These are phyloP conservation scores for Meriones psammophilus DNA, from an alignment of 2,797 vertebrate genomes.

Conservation along the genomic window DNA sequence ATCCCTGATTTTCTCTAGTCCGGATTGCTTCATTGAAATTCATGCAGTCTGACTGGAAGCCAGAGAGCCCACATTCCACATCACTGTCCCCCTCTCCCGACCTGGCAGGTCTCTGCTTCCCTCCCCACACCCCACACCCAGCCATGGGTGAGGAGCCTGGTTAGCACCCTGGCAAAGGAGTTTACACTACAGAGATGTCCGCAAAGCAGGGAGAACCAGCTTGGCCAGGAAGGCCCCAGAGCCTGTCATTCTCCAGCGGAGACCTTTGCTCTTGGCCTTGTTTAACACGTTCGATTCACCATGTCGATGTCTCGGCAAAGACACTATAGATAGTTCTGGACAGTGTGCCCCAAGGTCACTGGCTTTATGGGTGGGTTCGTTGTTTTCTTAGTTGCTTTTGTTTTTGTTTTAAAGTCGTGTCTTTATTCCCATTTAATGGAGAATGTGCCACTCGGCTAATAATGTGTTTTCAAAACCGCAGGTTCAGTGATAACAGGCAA, in stretches of 20 bases:
- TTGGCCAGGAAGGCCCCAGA: constrained; percentile 5
- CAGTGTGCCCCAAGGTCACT: constrained; percentile 75
- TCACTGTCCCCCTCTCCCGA: neutral
- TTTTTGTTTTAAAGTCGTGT: constrained; percentile 61
- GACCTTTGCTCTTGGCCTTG: constrained; percentile 59
- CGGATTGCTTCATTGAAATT: constrained; percentile 59
- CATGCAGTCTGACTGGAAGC: constrained; percentile 55
- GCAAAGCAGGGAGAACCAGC: constrained; percentile 45
- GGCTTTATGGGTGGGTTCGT: constrained; percentile 61
- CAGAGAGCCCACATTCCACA: constrained; percentile 13
- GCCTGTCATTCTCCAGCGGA: constrained; percentile 56
- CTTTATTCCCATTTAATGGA: constrained; percentile 83
- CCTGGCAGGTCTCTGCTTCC: constrained; percentile 56
- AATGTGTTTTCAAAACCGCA: constrained; percentile 75
- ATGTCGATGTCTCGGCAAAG: constrained; percentile 61
- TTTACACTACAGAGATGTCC: constrained; percentile 80
- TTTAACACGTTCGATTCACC: constrained; percentile 11
- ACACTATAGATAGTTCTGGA: constrained; percentile 65
- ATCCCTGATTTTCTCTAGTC: constrained; percentile 75
- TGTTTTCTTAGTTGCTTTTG: neutral
- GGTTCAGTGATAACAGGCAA: constrained; percentile 74
- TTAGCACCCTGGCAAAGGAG: constrained; percentile 76
- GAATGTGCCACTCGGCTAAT: constrained; percentile 83
- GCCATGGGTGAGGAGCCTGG: constrained; percentile 43
- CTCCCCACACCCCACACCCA: constrained; percentile 4